phyloP scores from a whole-genome alignment of 2,888 invertebrate species.

The Agrochola lychnidis region DNA sequence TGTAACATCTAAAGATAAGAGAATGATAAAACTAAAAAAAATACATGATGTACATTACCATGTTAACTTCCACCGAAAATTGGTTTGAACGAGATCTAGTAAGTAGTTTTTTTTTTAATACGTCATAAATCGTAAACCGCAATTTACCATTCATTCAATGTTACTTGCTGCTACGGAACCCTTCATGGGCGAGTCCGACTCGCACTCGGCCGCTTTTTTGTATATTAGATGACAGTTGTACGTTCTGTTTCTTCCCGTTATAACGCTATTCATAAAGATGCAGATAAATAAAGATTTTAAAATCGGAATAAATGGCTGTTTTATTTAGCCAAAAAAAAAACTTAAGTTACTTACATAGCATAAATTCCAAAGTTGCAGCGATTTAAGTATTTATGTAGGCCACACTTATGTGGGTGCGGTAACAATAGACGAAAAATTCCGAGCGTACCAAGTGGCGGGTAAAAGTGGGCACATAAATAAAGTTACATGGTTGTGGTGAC shows the following conservation, averaged over 20 bases:
- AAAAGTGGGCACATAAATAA: slow-evolving; percentile 44
- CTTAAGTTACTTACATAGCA: background rate
- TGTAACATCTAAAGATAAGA: too few relatives aligned
- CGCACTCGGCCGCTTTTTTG: too few relatives aligned
- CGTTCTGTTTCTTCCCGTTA: background rate
- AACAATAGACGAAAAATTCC: slow-evolving; percentile 41
- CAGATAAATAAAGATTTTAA: background rate
- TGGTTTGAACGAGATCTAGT: too few relatives aligned
- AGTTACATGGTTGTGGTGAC: slow-evolving; percentile 11
- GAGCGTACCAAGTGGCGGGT: background rate
- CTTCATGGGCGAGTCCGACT: too few relatives aligned
- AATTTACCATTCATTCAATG: too few relatives aligned
- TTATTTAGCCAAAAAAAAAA: background rate
- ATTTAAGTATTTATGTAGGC: background rate
- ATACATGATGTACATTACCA: too few relatives aligned
- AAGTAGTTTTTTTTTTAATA: too few relatives aligned
- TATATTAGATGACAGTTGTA: background rate
- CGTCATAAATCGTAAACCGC: too few relatives aligned
- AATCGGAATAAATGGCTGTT: background rate
- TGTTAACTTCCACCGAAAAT: too few relatives aligned
- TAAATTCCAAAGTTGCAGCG: background rate
- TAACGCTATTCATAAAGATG: background rate
- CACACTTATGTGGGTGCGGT: background rate
- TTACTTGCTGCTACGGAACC: too few relatives aligned
- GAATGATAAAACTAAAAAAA: too few relatives aligned